Evolutionary conservation across 2,888 invertebrate genomes (phyloP), one percentile per base, ranked within the genome.

Genomic region (Meandrusa payeni): DNA sequence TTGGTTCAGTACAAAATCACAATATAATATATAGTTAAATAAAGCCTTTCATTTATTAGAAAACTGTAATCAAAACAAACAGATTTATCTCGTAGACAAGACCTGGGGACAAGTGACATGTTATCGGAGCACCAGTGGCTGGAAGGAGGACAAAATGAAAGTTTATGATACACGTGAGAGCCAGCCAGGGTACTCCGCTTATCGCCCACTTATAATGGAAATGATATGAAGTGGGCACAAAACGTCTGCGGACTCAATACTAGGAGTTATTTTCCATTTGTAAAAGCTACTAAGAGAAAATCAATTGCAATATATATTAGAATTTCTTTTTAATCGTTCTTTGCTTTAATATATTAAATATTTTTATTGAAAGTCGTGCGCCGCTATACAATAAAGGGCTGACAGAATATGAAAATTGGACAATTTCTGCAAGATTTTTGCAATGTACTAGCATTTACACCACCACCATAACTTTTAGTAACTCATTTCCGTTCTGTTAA

Each of bases 61-160:
- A 32, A 32, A 17, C 23, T 17, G 4, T 20, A 12, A 41, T 41
- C 27, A 33, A 27, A 13, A 11, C 26, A 26, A 27, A 27, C 4
- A 24, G 33, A 13, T 20, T 41, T 41, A 41, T 41, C 41, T 33
- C 6, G n/a, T 12, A 19, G 11, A 33, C 5, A 22, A n/a, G n/a
- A 22, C 19, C n/a, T 12, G 6, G n/a, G 4, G 37, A 20, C 29
- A 12, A 23, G 24, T 15, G 26, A 26, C 24, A 24, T 11, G 31
- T n/a, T 24, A 32, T 11, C 23, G 37, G 20, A 37, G 10, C 13
- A 32, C 42, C 12, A 29, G 42, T 29, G 26, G 43, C 26, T n/a
- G 10, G 9, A 7, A n/a, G 7, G 5, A 4, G 36, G 11, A 43
- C 31, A 31, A 42, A 42, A 42, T 42, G 43, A 43, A 43, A 43